phyloP scores from a whole-genome alignment of 2,797 vertebrate genomes.

The Alauda arvensis region DNA sequence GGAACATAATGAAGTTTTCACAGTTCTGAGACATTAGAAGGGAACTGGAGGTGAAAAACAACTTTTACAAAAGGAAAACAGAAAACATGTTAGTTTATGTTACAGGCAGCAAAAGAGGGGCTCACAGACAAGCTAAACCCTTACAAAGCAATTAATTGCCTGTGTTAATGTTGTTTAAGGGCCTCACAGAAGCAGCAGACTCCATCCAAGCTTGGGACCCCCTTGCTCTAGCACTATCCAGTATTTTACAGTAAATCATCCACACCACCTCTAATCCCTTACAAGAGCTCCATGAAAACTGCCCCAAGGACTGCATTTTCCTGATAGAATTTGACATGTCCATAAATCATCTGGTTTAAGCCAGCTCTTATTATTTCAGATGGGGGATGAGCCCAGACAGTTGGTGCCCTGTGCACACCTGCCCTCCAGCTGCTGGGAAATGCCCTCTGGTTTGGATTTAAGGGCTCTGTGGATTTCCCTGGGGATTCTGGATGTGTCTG shows the following conservation, averaged over 20 bases:
- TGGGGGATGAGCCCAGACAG: neutral
- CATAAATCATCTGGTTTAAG: neutral
- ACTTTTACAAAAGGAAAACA: neutral
- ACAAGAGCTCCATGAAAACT: neutral
- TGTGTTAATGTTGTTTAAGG: neutral
- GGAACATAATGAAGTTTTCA: slow-evolving; percentile 1
- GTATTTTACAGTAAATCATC: neutral
- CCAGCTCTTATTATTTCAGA: neutral
- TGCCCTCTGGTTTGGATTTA: neutral
- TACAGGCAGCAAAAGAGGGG: neutral
- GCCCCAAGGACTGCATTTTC: neutral
- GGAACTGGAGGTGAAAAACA: neutral
- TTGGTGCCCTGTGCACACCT: neutral
- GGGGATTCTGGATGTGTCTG: neutral
- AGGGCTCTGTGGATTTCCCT: neutral
- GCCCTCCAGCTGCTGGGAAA: neutral
- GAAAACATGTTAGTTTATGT: neutral
- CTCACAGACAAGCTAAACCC: neutral
- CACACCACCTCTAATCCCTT: neutral
- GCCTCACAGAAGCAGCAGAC: neutral
- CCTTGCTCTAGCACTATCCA: neutral
- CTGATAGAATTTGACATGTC: neutral
- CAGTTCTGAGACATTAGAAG: neutral
- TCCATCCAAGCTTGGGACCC: neutral
- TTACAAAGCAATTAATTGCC: neutral